These are phyloP conservation scores for Ectemnius lituratus DNA, from an alignment of 2,888 invertebrate species.

Conservation along the genomic window DNA sequence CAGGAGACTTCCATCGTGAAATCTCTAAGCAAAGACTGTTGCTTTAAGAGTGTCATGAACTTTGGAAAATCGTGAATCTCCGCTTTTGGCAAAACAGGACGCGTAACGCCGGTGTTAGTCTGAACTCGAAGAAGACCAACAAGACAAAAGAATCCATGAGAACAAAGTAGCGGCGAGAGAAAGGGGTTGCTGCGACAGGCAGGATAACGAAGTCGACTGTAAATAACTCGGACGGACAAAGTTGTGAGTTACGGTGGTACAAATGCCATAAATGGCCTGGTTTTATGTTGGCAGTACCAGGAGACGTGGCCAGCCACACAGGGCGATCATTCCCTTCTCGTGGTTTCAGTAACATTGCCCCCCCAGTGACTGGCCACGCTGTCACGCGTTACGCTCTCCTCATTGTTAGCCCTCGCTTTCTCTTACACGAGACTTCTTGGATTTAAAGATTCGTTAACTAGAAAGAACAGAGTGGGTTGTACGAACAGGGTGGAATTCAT, in stretches of 20 bases:
- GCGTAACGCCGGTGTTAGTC: background rate
- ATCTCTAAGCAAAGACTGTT: background rate
- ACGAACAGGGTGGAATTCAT: too few species aligned
- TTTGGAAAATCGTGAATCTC: constrained; percentile 31
- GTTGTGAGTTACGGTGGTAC: constrained; percentile 74
- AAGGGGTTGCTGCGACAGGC: constrained; percentile 17
- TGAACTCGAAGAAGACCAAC: background rate
- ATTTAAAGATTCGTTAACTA: too few species aligned
- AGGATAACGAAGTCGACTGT: constrained; percentile 69
- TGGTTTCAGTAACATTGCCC: constrained; percentile 52
- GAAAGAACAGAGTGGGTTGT: too few species aligned
- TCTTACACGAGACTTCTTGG: constrained; percentile 21
- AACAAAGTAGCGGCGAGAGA: constrained; percentile 24
- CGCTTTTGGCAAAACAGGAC: constrained; percentile 8
- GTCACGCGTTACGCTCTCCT: constrained; percentile 59
- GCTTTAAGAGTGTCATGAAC: constrained; percentile 4
- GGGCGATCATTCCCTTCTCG: constrained; percentile 61
- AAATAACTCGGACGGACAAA: constrained; percentile 74
- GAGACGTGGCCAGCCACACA: constrained; percentile 70
- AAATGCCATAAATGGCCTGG: constrained; percentile 72
- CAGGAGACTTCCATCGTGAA: constrained; percentile 23
- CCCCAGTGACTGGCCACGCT: constrained; percentile 44
- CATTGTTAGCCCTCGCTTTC: constrained; percentile 55
- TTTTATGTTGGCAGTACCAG: constrained; percentile 71
- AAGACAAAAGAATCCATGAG: background rate